Base-by-base conservation (phyloP, 2,888 invertebrate genomes). In the Orchesellides sinensis region DNA sequence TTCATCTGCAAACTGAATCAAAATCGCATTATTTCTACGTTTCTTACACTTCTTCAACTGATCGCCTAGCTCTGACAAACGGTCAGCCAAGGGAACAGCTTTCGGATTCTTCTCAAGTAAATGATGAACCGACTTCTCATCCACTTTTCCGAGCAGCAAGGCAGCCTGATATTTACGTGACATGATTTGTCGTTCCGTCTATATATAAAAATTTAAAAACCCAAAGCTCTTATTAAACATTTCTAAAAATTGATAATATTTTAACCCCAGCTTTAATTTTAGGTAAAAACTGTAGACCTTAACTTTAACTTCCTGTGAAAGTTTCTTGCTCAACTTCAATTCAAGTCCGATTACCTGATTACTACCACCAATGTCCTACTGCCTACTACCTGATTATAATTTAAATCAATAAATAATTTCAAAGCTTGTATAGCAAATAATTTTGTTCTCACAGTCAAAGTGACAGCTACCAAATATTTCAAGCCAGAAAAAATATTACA, bases 71-170 rank as follows among this genome's bases (percentile, higher is more conserved):
- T 83, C 35, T 17, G 75, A 49, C 56, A 86, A 59, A 27, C 83
- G 54, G 27, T 88, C 86, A 1, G 84, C 78, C 1, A 88, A 25
- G 4, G 29, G 23, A 8, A 83, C 83, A 23, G 86, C 87, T 32
- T 78, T 84, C 1, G 88, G 86, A 74, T 87, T 85, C 27, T 83
- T 85, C 56, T 88, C 85, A 54, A 88, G 65, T 10, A 88, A 83
- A 23, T 85, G 83, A 2, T 79, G 29, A 2, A 88, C 88, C 45
- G 85, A 72, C 52, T 81, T 81, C 25, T 88, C 88, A 23, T 84
- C 84, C 6, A 84, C 75, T 29, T 83, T 84, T 14, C 84, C 84
- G 10, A 88, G 59, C 0, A 87, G 56, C 2, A 87, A 40, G 0
- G 85, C 84, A 2, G 86, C 86, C 12, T 85, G 84, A 40, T 85